Evolutionary conservation across 2,797 vertebrate species (phyloP).

Genomic region (Pagetopsis macropterus): DNA sequence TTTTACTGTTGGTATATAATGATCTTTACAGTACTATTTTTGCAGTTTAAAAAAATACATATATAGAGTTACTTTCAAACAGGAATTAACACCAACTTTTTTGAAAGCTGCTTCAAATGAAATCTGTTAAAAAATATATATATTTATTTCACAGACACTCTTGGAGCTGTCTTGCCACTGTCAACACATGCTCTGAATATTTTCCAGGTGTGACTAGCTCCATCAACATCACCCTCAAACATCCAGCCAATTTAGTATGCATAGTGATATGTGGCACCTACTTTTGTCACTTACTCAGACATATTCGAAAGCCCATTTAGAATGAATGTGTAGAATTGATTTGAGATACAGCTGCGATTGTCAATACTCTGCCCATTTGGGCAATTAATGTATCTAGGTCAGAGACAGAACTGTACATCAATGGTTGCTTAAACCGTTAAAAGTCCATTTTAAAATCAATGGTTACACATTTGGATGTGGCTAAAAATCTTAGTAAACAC

Average conservation of each 20-base stretch:
- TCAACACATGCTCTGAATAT: neutral
- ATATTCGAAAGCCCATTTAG: neutral
- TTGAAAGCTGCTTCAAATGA: neutral
- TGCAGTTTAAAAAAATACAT: too few relatives aligned
- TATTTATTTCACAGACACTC: neutral
- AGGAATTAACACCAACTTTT: neutral
- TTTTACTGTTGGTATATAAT: too few relatives aligned
- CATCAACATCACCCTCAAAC: neutral
- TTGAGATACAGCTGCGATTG: neutral
- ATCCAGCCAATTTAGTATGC: conserved; percentile 9
- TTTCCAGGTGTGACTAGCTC: conserved; percentile 3
- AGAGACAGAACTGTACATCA: neutral
- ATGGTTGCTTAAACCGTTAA: neutral
- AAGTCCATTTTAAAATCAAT: neutral
- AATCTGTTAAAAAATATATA: neutral
- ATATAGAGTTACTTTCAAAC: neutral
- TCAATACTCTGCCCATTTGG: neutral
- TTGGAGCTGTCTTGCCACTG: neutral
- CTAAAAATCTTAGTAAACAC: neutral
- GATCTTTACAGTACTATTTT: neutral
- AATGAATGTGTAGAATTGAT: neutral
- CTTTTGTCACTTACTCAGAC: neutral
- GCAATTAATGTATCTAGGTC: neutral
- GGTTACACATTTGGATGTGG: neutral
- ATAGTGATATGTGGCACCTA: conserved; percentile 6